phyloP scores from a whole-genome alignment of 2,797 vertebrate species.

The Pyrocephalus nanus region DNA sequence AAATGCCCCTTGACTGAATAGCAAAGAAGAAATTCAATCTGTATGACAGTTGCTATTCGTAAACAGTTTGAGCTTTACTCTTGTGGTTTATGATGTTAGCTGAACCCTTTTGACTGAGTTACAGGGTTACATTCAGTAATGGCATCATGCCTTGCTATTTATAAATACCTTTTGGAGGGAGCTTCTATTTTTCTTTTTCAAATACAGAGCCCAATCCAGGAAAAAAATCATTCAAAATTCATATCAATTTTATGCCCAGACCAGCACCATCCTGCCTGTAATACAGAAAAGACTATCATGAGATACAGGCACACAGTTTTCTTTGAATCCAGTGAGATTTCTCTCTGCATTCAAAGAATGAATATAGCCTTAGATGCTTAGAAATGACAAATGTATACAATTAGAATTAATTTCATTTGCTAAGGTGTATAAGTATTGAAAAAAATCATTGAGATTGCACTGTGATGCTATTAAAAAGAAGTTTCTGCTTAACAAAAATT shows the following conservation, averaged over 20 bases:
- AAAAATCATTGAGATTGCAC: neutral
- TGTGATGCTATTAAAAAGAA: neutral
- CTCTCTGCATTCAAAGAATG: neutral
- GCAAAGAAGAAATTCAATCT: conserved; percentile 54
- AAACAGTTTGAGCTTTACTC: neutral
- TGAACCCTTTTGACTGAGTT: conserved; percentile 28
- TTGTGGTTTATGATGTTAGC: conserved; percentile 23
- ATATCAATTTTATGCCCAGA: neutral
- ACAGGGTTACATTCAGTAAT: conserved; percentile 3
- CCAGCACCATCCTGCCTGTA: neutral
- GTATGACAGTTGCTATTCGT: conserved; percentile 54
- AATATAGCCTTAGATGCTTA: neutral
- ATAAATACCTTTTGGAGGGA: neutral
- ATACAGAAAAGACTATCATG: neutral
- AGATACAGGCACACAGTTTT: neutral
- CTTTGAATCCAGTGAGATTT: neutral
- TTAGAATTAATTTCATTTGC: neutral
- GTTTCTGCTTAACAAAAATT: neutral
- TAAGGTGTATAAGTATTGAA: neutral
- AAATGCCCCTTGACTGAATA: conserved; percentile 57
- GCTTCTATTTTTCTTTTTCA: conserved; percentile 32
- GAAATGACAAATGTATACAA: neutral
- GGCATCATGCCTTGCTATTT: neutral
- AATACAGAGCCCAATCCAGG: neutral
- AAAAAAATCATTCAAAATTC: conserved; percentile 23